Conservation (phyloP, 2,113 vertebrate genomes). For the Grammatotria lemairii region DNA sequence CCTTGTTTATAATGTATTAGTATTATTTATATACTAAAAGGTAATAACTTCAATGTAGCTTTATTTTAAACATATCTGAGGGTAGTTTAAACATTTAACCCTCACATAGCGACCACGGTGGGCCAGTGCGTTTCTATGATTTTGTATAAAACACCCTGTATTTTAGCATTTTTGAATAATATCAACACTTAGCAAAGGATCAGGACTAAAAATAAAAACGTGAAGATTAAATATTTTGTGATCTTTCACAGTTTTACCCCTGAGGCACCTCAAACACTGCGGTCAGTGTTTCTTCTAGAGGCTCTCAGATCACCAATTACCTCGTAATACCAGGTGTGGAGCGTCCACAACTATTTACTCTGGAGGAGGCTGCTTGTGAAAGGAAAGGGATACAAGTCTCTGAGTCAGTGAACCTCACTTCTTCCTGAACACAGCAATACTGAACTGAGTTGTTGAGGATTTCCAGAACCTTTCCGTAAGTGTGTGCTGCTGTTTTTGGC, state of each 20-base stretch:
- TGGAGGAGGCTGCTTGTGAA: background rate
- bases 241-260: background rate
- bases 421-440: background rate
- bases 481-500: background rate
- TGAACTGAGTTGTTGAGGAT: background rate
- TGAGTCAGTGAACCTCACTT: background rate
- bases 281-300: background rate
- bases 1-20: background rate
- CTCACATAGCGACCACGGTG: fast-evolving
- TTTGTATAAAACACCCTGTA: background rate
- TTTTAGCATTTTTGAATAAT: background rate
- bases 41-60: background rate
- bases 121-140: background rate
- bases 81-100: background rate
- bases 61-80: background rate
- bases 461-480: background rate
- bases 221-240: background rate
- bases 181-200: background rate
- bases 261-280: background rate
- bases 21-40: background rate
- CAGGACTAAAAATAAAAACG: background rate
- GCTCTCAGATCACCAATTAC: background rate
- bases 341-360: background rate
- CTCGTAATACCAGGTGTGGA: background rate
- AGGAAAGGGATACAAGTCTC: background rate